Percentiles rank a stretch among this genome's conserved stretches.
Evolutionary conservation across 2,797 vertebrate genomes (phyloP).

Genomic region (Brachyalestes nurse): DNA sequence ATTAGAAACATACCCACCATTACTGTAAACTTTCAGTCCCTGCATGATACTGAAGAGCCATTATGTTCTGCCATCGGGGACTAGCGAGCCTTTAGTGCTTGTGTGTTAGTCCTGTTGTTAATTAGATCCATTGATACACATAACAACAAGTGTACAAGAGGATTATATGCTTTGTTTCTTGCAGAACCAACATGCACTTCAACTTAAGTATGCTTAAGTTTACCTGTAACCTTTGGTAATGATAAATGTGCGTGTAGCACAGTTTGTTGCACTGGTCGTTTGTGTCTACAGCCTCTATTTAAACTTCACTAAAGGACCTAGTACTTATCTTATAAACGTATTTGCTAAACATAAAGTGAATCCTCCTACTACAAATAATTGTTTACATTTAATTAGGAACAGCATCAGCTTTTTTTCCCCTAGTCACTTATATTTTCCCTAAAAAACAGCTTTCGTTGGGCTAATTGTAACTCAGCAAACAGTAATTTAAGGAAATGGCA

Average conservation of each 20-base stretch:
- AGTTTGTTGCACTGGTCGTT: background rate
- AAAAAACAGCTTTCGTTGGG: background rate
- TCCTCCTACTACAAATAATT: background rate
- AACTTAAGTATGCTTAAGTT: background rate
- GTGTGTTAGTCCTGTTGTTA: background rate
- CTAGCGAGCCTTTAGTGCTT: background rate
- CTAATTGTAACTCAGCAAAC: slow-evolving; percentile 20
- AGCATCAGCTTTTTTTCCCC: background rate
- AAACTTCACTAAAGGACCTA: background rate
- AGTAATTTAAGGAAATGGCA: slow-evolving; percentile 15
- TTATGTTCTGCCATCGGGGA: background rate
- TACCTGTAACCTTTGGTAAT: background rate
- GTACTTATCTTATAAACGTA: background rate
- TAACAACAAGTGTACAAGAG: background rate
- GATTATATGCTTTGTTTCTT: background rate
- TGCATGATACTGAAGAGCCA: background rate
- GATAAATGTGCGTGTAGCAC: background rate
- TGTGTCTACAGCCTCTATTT: background rate
- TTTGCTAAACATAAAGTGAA: background rate
- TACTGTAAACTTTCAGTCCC: background rate
- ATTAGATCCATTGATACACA: background rate
- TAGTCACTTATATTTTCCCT: background rate
- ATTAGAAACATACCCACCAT: background rate
- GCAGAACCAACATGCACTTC: background rate
- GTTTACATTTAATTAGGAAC: too few relatives aligned